phyloP scores from a whole-genome alignment of 2,888 invertebrate genomes.

The Amphipyra tragopoginis region DNA sequence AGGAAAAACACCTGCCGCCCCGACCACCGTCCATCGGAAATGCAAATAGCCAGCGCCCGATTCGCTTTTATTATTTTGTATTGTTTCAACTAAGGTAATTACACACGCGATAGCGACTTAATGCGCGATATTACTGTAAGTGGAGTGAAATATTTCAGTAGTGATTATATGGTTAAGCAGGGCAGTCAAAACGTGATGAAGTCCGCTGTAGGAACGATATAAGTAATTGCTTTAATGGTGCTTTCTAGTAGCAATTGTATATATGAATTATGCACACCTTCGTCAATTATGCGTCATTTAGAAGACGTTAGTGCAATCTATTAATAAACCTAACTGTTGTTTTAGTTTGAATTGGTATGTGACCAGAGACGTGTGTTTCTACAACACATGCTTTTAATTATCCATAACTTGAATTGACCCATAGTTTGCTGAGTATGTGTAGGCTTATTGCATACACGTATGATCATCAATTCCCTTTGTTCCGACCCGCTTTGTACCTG shows the following conservation, averaged over 20 bases:
- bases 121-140: conserved; percentile 84
- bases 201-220: conserved; percentile 64
- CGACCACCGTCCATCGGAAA: conserved; percentile 73
- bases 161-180: conserved; percentile 73
- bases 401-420: background rate
- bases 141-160: conserved; percentile 82
- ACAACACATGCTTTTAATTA: no score
- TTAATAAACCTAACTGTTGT: conserved; percentile 32
- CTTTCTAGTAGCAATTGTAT: conserved; percentile 59
- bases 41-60: conserved; percentile 83
- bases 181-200: conserved; percentile 71
- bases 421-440: background rate
- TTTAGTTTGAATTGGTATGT: conserved; percentile 13
- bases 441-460: no score
- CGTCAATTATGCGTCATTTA: conserved; percentile 49
- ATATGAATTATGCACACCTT: conserved; percentile 45
- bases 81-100: conserved; percentile 82
- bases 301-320: conserved; percentile 32
- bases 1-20: conserved; percentile 71
- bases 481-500: no score
- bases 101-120: conserved; percentile 80
- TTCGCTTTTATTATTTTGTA: conserved; percentile 85
- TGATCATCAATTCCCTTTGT: no score
- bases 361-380: background rate
- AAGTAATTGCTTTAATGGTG: conserved; percentile 65